Evolutionary conservation across 2,113 vertebrate genomes (phyloP).

Genomic region (Melanerpes formicivorus): DNA sequence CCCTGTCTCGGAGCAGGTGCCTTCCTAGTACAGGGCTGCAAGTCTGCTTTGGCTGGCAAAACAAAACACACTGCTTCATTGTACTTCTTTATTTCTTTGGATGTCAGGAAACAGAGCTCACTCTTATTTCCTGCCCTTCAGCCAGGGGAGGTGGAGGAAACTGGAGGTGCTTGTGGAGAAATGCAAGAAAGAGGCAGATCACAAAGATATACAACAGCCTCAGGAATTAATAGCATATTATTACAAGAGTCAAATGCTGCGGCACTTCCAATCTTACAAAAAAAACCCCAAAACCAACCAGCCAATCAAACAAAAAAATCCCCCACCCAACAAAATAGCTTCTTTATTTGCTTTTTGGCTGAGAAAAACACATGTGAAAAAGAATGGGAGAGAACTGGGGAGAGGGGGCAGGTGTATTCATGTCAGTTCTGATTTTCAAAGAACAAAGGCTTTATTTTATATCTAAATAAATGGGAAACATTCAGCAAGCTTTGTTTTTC

Average conservation of each 20-base stretch:
- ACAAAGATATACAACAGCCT: not conserved
- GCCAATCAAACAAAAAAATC: not conserved
- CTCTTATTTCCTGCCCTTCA: constrained; percentile 38
- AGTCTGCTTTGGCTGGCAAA: not conserved
- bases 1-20: constrained; percentile 22
- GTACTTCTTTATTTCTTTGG: not conserved
- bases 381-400: not conserved
- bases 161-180: constrained; percentile 3
- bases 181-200: constrained; percentile 26
- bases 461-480: constrained; percentile 1
- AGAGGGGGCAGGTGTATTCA: not conserved
- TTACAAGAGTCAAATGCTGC: not conserved
- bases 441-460: constrained; percentile 52
- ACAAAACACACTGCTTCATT: not conserved
- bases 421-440: constrained; percentile 15
- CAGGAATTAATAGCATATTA: constrained; percentile 16
- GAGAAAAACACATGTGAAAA: not conserved
- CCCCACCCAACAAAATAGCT: not conserved
- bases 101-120: constrained; percentile 52
- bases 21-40: not conserved
- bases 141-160: not conserved
- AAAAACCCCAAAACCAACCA: not conserved
- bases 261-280: not conserved
- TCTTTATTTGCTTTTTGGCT: constrained; percentile 20
- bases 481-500: not conserved